Percentiles rank a stretch among this genome's conserved stretches.
phyloP scores from a whole-genome alignment of 1,140 invertebrate species.

The Orius insidiosus region DNA sequence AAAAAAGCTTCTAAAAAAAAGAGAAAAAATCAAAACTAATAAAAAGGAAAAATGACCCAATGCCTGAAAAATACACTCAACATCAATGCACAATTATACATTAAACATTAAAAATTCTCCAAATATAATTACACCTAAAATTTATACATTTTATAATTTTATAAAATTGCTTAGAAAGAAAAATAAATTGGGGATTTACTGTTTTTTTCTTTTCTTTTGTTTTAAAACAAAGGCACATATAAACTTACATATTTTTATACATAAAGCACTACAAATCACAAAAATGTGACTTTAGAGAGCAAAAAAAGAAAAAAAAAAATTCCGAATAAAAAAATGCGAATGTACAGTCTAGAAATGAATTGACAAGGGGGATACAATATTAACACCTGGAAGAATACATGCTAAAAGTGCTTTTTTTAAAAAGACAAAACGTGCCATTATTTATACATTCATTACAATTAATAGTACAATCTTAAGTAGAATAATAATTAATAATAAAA shows the following conservation, averaged over 20 bases:
- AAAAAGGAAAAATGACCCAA: conserved; percentile 5
- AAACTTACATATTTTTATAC: conserved; percentile 19
- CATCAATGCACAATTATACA: conserved; percentile 9
- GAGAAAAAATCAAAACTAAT: no score
- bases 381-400: no score
- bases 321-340: conserved; percentile 3
- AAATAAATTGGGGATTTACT: conserved; percentile 7
- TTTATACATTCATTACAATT: no score
- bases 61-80: conserved; percentile 7
- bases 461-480: conserved; percentile 4
- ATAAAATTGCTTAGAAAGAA: conserved; percentile 6
- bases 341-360: conserved; percentile 7
- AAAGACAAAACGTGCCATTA: no score
- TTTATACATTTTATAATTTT: conserved; percentile 1
- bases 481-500: no score
- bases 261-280: conserved; percentile 18
- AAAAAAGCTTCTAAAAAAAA: conserved; percentile 6
- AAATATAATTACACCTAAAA: no score
- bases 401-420: no score
- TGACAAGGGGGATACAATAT: no score
- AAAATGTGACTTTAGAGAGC: neutral
- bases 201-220: no score
- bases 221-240: conserved; percentile 20
- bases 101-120: no score
- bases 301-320: no score